phyloP scores from a whole-genome alignment of 2,888 invertebrate species.

The Mamestra brassicae region DNA sequence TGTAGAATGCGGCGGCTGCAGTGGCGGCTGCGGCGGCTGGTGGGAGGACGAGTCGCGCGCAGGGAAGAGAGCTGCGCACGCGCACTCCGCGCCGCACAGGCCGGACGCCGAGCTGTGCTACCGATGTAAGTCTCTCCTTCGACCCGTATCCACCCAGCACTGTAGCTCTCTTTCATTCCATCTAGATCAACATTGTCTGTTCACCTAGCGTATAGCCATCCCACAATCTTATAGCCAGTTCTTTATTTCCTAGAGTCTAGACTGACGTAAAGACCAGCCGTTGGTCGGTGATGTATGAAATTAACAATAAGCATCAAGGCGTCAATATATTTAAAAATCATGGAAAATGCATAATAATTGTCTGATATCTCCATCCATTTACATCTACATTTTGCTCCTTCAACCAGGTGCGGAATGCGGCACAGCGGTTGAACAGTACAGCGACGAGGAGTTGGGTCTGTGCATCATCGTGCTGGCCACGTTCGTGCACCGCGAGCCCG shows the following conservation, averaged over 20 bases:
- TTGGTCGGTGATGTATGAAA: no score
- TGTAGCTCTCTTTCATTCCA: no score
- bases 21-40: slow-evolving; percentile 67
- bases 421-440: slow-evolving; percentile 96
- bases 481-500: slow-evolving; percentile 98
- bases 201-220: no score
- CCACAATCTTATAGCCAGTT: no score
- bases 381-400: not conserved
- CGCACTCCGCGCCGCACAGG: slow-evolving; percentile 79
- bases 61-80: slow-evolving; percentile 86
- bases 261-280: no score
- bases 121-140: slow-evolving; percentile 72
- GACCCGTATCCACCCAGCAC: no score
- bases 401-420: slow-evolving; percentile 96
- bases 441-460: slow-evolving; percentile 98
- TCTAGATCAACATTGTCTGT: no score
- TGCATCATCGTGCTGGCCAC: slow-evolving; percentile 98
- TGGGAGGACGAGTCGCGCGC: slow-evolving; percentile 72
- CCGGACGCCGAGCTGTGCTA: slow-evolving; percentile 80
- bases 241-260: no score
- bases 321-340: no score
- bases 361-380: not conserved
- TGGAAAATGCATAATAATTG: not conserved
- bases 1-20: slow-evolving; percentile 45
- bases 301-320: no score